Conservation (phyloP, 2,113 vertebrate species). For the Thomomys bottae region DNA sequence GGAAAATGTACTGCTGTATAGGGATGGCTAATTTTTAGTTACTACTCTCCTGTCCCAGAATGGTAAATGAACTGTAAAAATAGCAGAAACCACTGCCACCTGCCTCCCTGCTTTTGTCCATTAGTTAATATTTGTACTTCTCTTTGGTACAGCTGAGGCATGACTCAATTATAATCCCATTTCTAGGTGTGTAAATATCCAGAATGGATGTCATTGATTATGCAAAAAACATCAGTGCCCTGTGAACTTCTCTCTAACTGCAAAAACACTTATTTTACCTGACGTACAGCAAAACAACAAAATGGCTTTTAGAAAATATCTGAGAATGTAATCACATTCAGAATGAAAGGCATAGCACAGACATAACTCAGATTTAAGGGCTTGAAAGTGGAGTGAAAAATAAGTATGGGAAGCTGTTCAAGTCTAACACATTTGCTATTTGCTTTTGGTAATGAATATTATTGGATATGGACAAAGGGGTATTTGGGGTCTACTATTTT, state of each 20-base stretch:
- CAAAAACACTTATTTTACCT: slow-evolving; percentile 78
- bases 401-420: slow-evolving; percentile 32
- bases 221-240: slow-evolving; percentile 66
- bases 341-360: slow-evolving; percentile 66
- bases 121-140: slow-evolving; percentile 84
- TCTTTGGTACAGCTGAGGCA: slow-evolving; percentile 85
- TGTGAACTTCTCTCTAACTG: slow-evolving; percentile 53
- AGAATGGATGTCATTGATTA: slow-evolving; percentile 75
- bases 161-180: slow-evolving; percentile 74
- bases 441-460: slow-evolving; percentile 53
- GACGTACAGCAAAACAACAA: slow-evolving; percentile 66
- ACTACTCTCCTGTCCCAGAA: slow-evolving; percentile 79
- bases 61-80: slow-evolving; percentile 86
- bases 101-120: slow-evolving; percentile 82
- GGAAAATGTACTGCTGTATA: slow-evolving; percentile 76
- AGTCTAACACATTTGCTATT: slow-evolving; percentile 29
- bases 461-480: slow-evolving; percentile 43
- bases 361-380: slow-evolving; percentile 65
- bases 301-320: slow-evolving; percentile 67
- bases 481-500: slow-evolving; percentile 62
- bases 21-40: slow-evolving; percentile 86
- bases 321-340: slow-evolving; percentile 62
- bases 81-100: slow-evolving; percentile 84
- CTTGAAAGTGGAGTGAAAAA: slow-evolving; percentile 39
- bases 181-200: slow-evolving; percentile 64